Evolutionary conservation across 2,797 vertebrate genomes (phyloP).

Genomic region (Coregonus ussuriensis): DNA sequence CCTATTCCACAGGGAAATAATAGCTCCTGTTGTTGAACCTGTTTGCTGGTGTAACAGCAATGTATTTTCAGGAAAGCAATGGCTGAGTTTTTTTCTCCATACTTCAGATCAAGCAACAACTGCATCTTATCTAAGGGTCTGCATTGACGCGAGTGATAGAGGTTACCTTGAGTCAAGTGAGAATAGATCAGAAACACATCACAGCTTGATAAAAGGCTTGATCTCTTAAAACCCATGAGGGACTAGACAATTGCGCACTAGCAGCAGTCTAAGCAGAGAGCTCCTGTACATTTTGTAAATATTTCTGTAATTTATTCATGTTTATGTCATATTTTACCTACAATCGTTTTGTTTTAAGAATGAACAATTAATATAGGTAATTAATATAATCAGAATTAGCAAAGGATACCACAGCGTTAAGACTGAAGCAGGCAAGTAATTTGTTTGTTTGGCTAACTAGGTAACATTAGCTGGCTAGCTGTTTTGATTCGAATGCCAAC

Average conservation of each 20-base stretch:
- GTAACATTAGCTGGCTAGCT: no score
- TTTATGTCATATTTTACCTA: no score
- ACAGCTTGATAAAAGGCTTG: constrained; percentile 31
- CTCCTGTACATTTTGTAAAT: no score
- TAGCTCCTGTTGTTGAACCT: background rate
- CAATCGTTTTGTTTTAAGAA: no score
- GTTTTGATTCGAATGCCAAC: no score
- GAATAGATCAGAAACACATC: constrained; percentile 47
- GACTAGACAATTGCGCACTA: background rate
- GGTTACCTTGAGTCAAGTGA: constrained; percentile 47
- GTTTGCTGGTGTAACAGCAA: background rate
- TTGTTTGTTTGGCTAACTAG: no score
- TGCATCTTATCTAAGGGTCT: constrained; percentile 39
- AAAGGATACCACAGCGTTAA: no score
- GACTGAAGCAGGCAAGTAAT: no score
- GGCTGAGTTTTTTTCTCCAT: constrained; percentile 33
- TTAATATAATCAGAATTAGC: no score
- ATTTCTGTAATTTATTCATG: no score
- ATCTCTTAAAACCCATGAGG: constrained; percentile 43
- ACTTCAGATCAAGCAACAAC: constrained; percentile 48
- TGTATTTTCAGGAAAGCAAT: constrained; percentile 14
- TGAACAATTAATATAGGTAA: no score
- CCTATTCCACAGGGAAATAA: constrained; percentile 1
- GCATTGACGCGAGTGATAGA: constrained; percentile 35
- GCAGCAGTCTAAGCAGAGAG: no score